These are phyloP conservation scores for Lasioglossum baleicum DNA, from an alignment of 1,140 invertebrate species.

Conservation along the genomic window DNA sequence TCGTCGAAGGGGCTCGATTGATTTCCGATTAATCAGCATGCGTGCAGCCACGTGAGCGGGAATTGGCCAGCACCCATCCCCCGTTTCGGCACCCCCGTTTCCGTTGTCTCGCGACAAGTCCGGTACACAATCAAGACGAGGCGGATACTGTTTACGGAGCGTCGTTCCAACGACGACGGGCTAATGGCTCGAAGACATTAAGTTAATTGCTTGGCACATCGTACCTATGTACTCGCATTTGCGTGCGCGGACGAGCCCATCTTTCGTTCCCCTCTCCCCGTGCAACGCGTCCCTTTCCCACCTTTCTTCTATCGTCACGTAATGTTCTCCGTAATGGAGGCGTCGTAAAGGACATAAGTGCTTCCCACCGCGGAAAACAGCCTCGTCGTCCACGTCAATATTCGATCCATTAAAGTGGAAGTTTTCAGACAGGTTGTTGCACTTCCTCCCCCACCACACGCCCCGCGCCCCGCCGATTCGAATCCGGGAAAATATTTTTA, in stretches of 20 bases:
- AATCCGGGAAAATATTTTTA: slow-evolving; percentile 44
- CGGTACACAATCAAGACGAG: slow-evolving; percentile 58
- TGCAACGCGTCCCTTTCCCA: not conserved
- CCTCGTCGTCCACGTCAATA: slow-evolving; percentile 36
- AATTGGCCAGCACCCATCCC: slow-evolving; percentile 37
- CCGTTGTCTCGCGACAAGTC: slow-evolving; percentile 43
- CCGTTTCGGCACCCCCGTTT: not conserved
- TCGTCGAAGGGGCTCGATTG: slow-evolving; percentile 46
- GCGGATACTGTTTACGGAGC: slow-evolving; percentile 62
- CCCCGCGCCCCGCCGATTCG: not conserved
- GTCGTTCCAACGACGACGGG: slow-evolving; percentile 54
- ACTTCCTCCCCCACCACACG: not conserved
- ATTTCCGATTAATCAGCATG: slow-evolving; percentile 59
- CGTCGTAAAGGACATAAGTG: slow-evolving; percentile 59
- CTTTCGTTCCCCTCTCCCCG: slow-evolving; percentile 51
- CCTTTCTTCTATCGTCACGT: slow-evolving; percentile 49
- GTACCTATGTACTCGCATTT: slow-evolving; percentile 61
- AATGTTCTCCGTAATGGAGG: slow-evolving; percentile 64
- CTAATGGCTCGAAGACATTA: slow-evolving; percentile 69
- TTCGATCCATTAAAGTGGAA: slow-evolving; percentile 55
- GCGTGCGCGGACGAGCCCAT: slow-evolving; percentile 57
- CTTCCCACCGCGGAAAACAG: slow-evolving; percentile 20
- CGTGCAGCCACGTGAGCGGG: slow-evolving; percentile 16
- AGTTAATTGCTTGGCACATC: slow-evolving; percentile 68
- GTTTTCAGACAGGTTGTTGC: slow-evolving; percentile 32